phyloP scores from a whole-genome alignment of 2,113 vertebrate genomes.

The Bagarius yarrelli region DNA sequence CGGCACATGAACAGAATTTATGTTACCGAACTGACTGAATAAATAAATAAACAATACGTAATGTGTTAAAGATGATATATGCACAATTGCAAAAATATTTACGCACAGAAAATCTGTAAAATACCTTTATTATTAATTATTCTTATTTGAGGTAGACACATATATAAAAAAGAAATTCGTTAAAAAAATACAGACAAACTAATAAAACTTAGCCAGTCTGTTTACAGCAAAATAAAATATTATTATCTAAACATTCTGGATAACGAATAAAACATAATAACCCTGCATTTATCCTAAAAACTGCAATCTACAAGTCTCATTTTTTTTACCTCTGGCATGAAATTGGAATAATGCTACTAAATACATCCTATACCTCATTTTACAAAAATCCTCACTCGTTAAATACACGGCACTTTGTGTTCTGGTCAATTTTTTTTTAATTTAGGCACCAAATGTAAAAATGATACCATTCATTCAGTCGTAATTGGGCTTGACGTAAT shows the following conservation, averaged over 20 bases:
- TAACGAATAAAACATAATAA: conserved; percentile 28
- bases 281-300: conserved; percentile 34
- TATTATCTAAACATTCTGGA: conserved; percentile 20
- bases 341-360: not conserved
- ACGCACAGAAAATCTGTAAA: conserved; percentile 27
- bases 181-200: conserved; percentile 59
- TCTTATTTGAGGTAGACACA: conserved; percentile 72
- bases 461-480: conserved; percentile 6
- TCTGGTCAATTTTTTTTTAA: not conserved
- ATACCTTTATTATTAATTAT: conserved; percentile 53
- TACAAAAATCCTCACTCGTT: not conserved
- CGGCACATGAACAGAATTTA: no score
- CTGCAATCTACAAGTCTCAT: conserved; percentile 16
- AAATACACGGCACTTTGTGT: conserved; percentile 8
- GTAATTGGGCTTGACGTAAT: not conserved
- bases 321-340: not conserved
- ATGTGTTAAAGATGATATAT: not conserved
- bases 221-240: conserved; percentile 35
- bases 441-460: not conserved
- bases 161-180: conserved; percentile 51
- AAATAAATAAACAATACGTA: not conserved
- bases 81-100: not conserved
- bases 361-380: not conserved
- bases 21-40: not conserved
- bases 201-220: conserved; percentile 67